These are phyloP conservation scores for Coleophora flavipennella DNA, from an alignment of 2,888 invertebrate species.

Conservation along the genomic window DNA sequence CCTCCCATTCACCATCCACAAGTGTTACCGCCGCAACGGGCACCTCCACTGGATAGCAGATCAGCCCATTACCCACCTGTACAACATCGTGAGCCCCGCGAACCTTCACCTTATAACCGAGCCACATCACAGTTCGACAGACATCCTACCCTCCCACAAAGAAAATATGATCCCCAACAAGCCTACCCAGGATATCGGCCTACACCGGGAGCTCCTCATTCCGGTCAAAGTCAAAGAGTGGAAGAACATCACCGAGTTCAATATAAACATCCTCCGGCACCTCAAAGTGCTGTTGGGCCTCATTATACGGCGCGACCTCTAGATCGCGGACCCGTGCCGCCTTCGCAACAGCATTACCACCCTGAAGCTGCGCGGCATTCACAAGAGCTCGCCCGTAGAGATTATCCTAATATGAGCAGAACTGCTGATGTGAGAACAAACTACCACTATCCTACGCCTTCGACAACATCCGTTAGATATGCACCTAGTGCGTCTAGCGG, in stretches of 20 bases:
- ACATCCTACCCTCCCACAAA: constrained; percentile 40
- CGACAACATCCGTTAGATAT: constrained; percentile 49
- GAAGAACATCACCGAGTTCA: constrained; percentile 44
- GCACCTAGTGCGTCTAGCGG: constrained; percentile 36
- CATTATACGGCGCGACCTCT: constrained; percentile 44
- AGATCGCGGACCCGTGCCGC: constrained; percentile 43
- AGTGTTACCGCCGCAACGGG: constrained; percentile 35
- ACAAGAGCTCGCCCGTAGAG: constrained; percentile 32
- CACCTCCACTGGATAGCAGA: constrained; percentile 35
- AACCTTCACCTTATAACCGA: constrained; percentile 46
- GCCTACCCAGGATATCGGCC: constrained; percentile 60
- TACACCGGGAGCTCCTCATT: constrained; percentile 33
- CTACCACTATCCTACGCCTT: constrained; percentile 49
- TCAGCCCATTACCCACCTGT: constrained; percentile 42
- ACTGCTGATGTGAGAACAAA: constrained; percentile 37
- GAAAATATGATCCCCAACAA: constrained; percentile 62
- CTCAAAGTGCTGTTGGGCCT: constrained; percentile 37
- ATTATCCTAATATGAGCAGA: constrained; percentile 41
- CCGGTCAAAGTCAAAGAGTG: constrained; percentile 46
- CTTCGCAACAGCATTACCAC: constrained; percentile 33
- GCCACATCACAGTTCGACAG: constrained; percentile 49
- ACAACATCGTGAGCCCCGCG: constrained; percentile 49
- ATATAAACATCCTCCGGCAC: constrained; percentile 42
- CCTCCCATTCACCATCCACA: constrained; percentile 65
- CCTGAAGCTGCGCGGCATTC: constrained; percentile 35